Conservation (phyloP, 2,888 invertebrate species). For the Netelia melanura region DNA sequence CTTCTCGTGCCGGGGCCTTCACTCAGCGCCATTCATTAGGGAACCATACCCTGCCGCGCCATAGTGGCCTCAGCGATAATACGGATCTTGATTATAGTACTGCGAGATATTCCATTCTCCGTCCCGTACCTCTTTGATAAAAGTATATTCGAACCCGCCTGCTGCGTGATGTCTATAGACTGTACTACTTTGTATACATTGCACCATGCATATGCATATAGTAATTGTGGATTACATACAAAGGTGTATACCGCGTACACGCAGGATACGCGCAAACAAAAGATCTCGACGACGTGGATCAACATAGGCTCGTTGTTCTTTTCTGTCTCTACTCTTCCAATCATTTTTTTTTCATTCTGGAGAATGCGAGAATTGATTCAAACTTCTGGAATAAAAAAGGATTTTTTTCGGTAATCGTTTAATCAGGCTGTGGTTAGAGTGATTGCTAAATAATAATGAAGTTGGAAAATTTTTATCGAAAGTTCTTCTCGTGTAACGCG, state of each 20-base stretch:
- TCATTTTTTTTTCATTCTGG: not conserved
- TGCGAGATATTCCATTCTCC: constrained; percentile 36
- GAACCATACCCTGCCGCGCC: constrained; percentile 14
- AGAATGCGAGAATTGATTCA: not conserved
- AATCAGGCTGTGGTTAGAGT: too few relatives aligned
- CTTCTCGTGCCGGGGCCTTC: constrained; percentile 29
- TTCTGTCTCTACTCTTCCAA: not conserved
- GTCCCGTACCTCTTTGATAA: constrained; percentile 26
- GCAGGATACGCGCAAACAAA: not conserved
- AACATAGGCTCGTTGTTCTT: not conserved
- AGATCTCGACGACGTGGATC: not conserved
- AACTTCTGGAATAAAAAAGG: too few relatives aligned
- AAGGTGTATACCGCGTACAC: not conserved
- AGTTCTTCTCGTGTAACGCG: not conserved
- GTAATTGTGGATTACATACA: not conserved
- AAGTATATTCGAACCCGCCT: constrained; percentile 24
- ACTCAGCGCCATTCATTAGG: constrained; percentile 48
- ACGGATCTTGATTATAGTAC: constrained; percentile 51
- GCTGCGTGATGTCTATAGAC: constrained; percentile 1
- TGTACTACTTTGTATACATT: not conserved
- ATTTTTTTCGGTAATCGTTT: too few relatives aligned
- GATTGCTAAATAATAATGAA: not conserved
- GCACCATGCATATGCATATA: not conserved
- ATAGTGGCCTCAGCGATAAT: constrained; percentile 51
- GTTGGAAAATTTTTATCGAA: not conserved